These are phyloP conservation scores for Siniperca knerii DNA, from an alignment of 2,113 vertebrate species.

Conservation along the genomic window DNA sequence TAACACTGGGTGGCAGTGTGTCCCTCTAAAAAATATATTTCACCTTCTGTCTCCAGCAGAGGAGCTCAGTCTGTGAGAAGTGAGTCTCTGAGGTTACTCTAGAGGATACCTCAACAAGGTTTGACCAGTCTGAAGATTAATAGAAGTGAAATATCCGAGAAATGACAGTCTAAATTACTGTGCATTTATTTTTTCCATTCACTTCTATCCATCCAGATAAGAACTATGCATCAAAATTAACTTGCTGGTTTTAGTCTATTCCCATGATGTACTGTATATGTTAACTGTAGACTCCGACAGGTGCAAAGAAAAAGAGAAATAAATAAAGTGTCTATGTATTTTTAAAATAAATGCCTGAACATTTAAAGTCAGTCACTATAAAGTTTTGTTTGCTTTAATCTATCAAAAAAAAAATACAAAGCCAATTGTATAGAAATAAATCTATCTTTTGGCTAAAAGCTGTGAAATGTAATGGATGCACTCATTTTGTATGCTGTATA, in stretches of 20 bases:
- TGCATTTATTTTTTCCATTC: not conserved
- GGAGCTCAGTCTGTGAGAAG: slow-evolving; percentile 31
- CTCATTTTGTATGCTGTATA: not conserved
- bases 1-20: slow-evolving; percentile 84
- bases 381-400: not conserved
- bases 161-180: not conserved
- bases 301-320: not conserved
- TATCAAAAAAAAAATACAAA: not conserved
- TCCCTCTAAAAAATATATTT: slow-evolving; percentile 70
- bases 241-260: not conserved
- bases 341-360: not conserved
- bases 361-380: not conserved
- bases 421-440: too few relatives aligned
- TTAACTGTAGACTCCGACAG: not conserved
- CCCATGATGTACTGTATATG: not conserved
- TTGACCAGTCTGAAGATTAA: slow-evolving; percentile 13
- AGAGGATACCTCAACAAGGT: not conserved
- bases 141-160: not conserved
- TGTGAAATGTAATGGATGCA: not conserved
- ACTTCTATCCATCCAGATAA: not conserved
- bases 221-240: not conserved
- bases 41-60: slow-evolving; percentile 56
- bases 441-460: not conserved
- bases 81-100: slow-evolving; percentile 21
- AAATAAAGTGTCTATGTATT: not conserved